Conservation (phyloP, 1,140 invertebrate species). For the Drosophila guanche region DNA sequence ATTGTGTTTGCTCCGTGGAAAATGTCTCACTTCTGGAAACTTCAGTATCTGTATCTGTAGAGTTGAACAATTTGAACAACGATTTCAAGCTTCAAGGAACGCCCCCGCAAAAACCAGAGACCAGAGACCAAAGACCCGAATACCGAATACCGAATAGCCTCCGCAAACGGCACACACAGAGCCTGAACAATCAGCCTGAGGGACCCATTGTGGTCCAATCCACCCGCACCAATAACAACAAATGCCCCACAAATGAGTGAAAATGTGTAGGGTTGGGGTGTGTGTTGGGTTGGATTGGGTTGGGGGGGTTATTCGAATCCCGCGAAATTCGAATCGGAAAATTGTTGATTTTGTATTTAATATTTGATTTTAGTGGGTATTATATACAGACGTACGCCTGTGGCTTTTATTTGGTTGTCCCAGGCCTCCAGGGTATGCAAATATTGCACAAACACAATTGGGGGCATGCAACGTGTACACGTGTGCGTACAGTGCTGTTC, state of each 20-base stretch:
- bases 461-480: neutral
- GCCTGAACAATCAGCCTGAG: conserved; percentile 19
- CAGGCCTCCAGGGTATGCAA: conserved; percentile 16
- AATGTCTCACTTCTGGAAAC: too few relatives aligned
- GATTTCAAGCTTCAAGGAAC: conserved; percentile 37
- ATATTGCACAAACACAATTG: conserved; percentile 22
- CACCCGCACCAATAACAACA: neutral
- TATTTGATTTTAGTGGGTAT: conserved; percentile 38
- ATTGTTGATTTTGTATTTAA: conserved; percentile 51
- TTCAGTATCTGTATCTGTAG: conserved; percentile 14
- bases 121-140: conserved; percentile 30
- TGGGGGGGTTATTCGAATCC: neutral
- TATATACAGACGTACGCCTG: conserved; percentile 24
- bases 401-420: conserved; percentile 26
- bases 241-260: neutral
- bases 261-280: conserved; percentile 31
- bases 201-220: conserved; percentile 34
- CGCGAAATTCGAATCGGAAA: conserved; percentile 30
- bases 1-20: too few relatives aligned
- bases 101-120: conserved; percentile 31
- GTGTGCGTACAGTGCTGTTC: neutral
- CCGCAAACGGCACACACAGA: conserved; percentile 4
- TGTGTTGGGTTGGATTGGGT: neutral
- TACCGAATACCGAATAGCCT: neutral
- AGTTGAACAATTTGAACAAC: conserved; percentile 30